These are phyloP conservation scores for Macaria notata DNA, from an alignment of 2,888 invertebrate species.

Conservation along the genomic window DNA sequence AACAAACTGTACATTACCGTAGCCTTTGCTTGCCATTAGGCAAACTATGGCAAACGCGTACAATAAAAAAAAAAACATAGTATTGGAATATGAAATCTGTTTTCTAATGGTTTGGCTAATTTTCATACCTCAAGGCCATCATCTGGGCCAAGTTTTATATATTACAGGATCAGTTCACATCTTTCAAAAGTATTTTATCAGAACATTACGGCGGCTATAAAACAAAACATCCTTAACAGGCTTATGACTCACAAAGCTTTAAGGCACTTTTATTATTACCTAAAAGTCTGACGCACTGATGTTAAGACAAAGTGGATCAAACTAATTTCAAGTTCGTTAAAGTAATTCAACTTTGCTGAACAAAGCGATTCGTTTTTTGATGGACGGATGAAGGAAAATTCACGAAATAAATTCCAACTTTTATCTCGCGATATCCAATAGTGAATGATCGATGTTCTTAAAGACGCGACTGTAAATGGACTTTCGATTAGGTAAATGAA, in stretches of 20 bases:
- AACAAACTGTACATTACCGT: too few species aligned
- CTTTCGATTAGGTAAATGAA: slow-evolving; percentile 17
- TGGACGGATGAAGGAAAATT: slow-evolving; percentile 29
- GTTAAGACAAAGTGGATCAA: slow-evolving; percentile 33
- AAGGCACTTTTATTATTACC: slow-evolving; percentile 17
- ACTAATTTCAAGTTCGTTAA: slow-evolving; percentile 37
- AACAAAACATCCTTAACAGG: slow-evolving; percentile 3
- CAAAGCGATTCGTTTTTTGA: slow-evolving; percentile 33
- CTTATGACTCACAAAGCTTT: slow-evolving; percentile 19
- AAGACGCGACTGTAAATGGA: slow-evolving; percentile 13
- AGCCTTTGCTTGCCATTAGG: too few species aligned
- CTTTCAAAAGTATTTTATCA: neutral
- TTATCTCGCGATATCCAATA: slow-evolving; percentile 30
- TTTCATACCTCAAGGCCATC: too few species aligned
- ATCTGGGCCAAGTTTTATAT: too few species aligned
- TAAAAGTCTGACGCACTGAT: slow-evolving; percentile 20
- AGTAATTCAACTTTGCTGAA: slow-evolving; percentile 39
- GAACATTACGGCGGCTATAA: neutral
- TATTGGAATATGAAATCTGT: too few species aligned
- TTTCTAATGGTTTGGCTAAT: too few species aligned
- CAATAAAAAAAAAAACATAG: too few species aligned
- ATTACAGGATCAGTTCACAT: too few species aligned
- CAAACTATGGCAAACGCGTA: too few species aligned
- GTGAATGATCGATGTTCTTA: slow-evolving; percentile 30
- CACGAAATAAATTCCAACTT: slow-evolving; percentile 32